phyloP scores from a whole-genome alignment of 2,797 vertebrate genomes.

The Myripristis jacobus region DNA sequence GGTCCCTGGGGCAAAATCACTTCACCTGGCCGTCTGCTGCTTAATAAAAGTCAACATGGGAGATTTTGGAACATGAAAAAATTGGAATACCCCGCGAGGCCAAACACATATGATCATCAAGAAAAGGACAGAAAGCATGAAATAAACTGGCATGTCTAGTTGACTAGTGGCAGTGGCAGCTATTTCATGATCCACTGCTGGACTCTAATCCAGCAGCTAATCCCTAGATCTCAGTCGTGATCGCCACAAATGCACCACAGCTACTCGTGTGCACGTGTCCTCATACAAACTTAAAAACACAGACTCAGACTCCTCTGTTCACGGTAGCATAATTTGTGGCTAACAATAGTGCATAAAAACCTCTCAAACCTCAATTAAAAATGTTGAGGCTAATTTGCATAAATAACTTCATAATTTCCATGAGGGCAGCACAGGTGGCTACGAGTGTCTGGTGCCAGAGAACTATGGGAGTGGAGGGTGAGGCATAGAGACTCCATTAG shows the following conservation, averaged over 20 bases:
- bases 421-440: conserved; percentile 34
- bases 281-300: conserved; percentile 30
- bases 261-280: conserved; percentile 10
- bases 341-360: conserved; percentile 29
- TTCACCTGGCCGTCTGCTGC: too few relatives aligned
- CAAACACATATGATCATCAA: conserved; percentile 20
- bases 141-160: conserved; percentile 31
- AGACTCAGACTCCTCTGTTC: conserved; percentile 12
- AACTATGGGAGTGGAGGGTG: conserved; percentile 23
- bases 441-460: conserved; percentile 33
- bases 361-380: conserved; percentile 31
- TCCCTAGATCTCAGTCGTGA: conserved; percentile 50
- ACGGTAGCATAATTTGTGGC: neutral
- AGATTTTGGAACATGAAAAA: too few relatives aligned
- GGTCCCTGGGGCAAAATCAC: too few relatives aligned
- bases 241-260: conserved; percentile 41
- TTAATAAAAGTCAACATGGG: too few relatives aligned
- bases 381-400: conserved; percentile 38
- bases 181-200: conserved; percentile 50
- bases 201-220: conserved; percentile 61
- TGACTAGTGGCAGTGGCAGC: conserved; percentile 40
- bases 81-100: too few relatives aligned
- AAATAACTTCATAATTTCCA: conserved; percentile 37
- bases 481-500: conserved; percentile 53
- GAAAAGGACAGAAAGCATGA: conserved; percentile 10